These are phyloP conservation scores for Rhyacophila brunnea DNA, from an alignment of 1,140 invertebrate species.

Conservation along the genomic window DNA sequence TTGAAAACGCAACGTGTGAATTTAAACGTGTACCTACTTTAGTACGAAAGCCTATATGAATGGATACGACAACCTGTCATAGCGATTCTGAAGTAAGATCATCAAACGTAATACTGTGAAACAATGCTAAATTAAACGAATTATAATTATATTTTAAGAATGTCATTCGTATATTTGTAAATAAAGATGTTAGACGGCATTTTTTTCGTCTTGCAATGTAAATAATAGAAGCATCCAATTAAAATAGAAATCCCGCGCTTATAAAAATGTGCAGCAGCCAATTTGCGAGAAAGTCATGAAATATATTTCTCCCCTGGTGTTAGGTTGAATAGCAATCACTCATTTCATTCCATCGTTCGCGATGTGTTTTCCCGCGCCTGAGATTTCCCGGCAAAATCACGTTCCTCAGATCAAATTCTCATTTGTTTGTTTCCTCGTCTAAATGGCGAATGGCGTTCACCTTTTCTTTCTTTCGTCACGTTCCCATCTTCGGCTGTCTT, in stretches of 20 bases:
- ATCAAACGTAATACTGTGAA: no score
- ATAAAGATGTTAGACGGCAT: no score
- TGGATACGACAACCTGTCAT: no score
- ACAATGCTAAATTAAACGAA: no score
- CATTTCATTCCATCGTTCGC: constrained; percentile 15
- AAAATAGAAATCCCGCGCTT: background rate
- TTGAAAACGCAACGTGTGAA: no score
- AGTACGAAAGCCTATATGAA: no score
- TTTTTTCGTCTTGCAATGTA: no score
- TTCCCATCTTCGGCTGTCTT: constrained; percentile 3
- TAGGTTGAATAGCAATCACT: constrained; percentile 13
- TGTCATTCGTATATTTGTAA: no score
- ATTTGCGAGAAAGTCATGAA: constrained; percentile 3
- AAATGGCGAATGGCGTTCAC: background rate
- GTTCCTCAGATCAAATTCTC: constrained; percentile 34
- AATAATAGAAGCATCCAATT: background rate
- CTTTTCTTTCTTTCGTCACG: constrained; percentile 31
- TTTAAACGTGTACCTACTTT: no score
- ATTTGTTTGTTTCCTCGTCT: constrained; percentile 27
- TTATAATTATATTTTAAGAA: no score
- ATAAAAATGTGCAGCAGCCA: background rate
- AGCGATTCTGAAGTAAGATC: no score
- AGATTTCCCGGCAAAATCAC: constrained; percentile 26
- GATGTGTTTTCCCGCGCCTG: constrained; percentile 3
- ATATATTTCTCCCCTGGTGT: background rate